phyloP scores from a whole-genome alignment of 2,113 vertebrate genomes.

The Verasper variegatus region DNA sequence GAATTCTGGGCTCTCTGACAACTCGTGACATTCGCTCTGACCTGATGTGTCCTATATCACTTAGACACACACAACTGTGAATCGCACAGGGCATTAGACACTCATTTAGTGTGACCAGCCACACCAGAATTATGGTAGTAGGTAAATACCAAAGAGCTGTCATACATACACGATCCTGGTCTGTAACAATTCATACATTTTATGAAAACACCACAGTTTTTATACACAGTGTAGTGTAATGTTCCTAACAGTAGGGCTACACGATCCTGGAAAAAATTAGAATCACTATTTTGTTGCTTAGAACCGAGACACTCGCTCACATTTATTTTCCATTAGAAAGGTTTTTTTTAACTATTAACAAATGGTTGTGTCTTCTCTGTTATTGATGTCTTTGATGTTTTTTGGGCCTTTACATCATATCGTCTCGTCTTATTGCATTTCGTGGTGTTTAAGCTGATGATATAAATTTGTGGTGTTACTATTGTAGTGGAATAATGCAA shows the following conservation, averaged over 20 bases:
- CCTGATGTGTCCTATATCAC: conserved; percentile 40
- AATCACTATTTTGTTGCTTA: not conserved
- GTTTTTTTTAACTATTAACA: too few species aligned
- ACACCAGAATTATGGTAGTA: not conserved
- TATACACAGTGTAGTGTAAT: not conserved
- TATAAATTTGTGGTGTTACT: too few species aligned
- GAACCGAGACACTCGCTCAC: not conserved
- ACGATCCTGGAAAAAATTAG: not conserved
- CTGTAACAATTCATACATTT: not conserved
- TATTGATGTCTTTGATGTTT: too few species aligned
- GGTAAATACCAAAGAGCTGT: not conserved
- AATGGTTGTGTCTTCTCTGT: too few species aligned
- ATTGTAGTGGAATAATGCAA: too few species aligned
- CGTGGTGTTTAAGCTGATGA: too few species aligned
- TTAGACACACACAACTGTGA: conserved; percentile 29
- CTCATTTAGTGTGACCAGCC: conserved; percentile 21
- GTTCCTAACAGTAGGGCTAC: not conserved
- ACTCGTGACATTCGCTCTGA: conserved; percentile 52
- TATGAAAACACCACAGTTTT: not conserved
- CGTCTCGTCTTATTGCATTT: too few species aligned
- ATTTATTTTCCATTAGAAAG: too few species aligned
- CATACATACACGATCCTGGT: not conserved
- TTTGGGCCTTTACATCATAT: too few species aligned
- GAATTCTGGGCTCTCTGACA: conserved; percentile 60
- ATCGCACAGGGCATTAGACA: conserved; percentile 19